Evolutionary conservation across 1,140 invertebrate species (phyloP).

Genomic region (Pogonus chalceus): DNA sequence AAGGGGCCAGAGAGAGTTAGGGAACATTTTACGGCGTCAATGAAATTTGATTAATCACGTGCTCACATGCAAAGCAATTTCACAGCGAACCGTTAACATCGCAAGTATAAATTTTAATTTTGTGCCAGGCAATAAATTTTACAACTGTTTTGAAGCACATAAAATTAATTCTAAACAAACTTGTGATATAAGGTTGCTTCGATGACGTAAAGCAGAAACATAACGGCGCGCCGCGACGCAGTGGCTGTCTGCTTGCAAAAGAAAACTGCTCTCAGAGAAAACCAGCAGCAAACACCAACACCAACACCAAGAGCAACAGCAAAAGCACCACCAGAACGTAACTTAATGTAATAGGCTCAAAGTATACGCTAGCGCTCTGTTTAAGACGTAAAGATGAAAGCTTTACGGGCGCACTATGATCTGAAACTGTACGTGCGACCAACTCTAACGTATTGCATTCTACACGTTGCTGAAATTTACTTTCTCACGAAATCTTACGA

Average conservation of each 20-base stretch:
- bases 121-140: neutral
- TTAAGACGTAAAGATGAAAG: slow-evolving; percentile 4
- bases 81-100: neutral
- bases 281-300: no score
- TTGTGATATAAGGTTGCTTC: neutral
- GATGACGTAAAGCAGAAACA: no score
- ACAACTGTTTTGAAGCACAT: slow-evolving; percentile 3
- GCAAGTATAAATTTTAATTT: neutral
- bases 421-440: neutral
- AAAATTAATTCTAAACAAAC: slow-evolving; percentile 7
- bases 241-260: no score
- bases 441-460: no score
- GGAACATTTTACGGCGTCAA: neutral
- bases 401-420: neutral
- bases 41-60: slow-evolving; percentile 4
- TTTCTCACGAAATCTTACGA: no score
- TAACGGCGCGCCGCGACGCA: no score
- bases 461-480: no score
- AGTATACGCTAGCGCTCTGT: neutral
- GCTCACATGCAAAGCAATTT: slow-evolving; percentile 2
- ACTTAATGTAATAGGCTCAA: no score
- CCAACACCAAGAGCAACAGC: no score
- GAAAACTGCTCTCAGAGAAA: no score
- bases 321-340: no score
- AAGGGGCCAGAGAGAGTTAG: neutral